These are phyloP conservation scores for Troides aeacus DNA, from an alignment of 2,888 invertebrate genomes.

Conservation along the genomic window DNA sequence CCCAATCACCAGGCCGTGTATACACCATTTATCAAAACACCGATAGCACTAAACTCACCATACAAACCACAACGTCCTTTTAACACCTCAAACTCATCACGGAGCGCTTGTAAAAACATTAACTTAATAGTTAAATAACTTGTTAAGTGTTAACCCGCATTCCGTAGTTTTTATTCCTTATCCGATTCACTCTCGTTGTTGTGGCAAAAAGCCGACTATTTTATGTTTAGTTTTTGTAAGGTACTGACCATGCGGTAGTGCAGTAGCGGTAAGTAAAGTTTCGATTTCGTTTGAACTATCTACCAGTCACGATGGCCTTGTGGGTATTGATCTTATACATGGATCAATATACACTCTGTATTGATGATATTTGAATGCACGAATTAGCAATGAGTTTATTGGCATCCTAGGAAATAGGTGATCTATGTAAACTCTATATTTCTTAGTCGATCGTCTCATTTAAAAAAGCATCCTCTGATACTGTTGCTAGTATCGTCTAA, in stretches of 20 bases:
- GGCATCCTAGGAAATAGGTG: no score
- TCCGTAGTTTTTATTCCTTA: slow-evolving; percentile 28
- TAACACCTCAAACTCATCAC: slow-evolving; percentile 18
- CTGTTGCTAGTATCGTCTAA: no score
- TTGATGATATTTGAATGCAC: not conserved
- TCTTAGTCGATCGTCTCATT: no score
- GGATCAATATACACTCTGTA: not conserved
- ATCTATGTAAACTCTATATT: no score
- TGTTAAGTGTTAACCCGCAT: slow-evolving; percentile 33
- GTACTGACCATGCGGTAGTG: slow-evolving; percentile 28
- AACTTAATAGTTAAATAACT: slow-evolving; percentile 30
- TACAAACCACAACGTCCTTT: slow-evolving; percentile 7
- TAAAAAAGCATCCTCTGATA: no score
- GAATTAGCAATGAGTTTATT: no score
- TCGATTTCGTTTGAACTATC: slow-evolving; percentile 23
- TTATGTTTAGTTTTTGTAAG: slow-evolving; percentile 25
- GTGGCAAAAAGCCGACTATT: slow-evolving; percentile 26
- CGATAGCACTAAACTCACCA: slow-evolving; percentile 13
- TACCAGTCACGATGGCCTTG: slow-evolving; percentile 10
- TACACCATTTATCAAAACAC: not conserved
- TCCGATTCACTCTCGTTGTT: slow-evolving; percentile 30
- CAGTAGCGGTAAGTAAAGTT: slow-evolving; percentile 7
- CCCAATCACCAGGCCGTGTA: slow-evolving; percentile 9
- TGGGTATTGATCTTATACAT: not conserved
- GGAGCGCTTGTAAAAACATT: slow-evolving; percentile 26